Evolutionary conservation across 2,888 invertebrate genomes (phyloP).

Genomic region (Chromoteleia sp.): DNA sequence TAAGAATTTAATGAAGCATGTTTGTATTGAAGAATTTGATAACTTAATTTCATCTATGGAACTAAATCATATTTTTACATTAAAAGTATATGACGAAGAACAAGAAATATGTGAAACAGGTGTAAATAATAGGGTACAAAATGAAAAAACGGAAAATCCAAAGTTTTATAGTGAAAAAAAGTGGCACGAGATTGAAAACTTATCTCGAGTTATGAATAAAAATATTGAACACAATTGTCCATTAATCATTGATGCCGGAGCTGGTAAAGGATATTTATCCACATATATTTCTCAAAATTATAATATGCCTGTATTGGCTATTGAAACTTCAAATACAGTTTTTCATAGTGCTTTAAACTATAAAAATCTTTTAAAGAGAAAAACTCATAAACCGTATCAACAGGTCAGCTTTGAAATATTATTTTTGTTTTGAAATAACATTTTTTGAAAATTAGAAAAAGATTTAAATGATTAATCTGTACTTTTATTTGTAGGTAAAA

Average conservation of each 20-base stretch:
- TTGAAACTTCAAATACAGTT: slow-evolving; percentile 91
- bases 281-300: slow-evolving; percentile 88
- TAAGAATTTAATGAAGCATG: slow-evolving; percentile 20
- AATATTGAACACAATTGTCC: slow-evolving; percentile 70
- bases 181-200: slow-evolving; percentile 88
- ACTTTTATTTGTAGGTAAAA: slow-evolving; percentile 74
- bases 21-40: slow-evolving; percentile 49
- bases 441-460: too few species aligned
- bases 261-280: slow-evolving; percentile 95
- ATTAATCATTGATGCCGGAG: slow-evolving; percentile 91
- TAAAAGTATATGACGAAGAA: not conserved
- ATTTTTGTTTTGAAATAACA: too few species aligned
- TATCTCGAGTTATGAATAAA: slow-evolving; percentile 75
- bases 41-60: slow-evolving; percentile 15
- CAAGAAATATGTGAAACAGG: not conserved
- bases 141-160: not conserved
- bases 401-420: slow-evolving; percentile 72
- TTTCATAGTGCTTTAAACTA: slow-evolving; percentile 88
- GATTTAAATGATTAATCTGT: not conserved
- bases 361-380: slow-evolving; percentile 72
- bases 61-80: slow-evolving; percentile 3
- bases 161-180: slow-evolving; percentile 87
- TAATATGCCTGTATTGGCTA: slow-evolving; percentile 90
- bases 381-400: slow-evolving; percentile 73
- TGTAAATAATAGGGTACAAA: not conserved